phyloP scores from a whole-genome alignment of 2,888 invertebrate species.

The Sicus ferrugineus region DNA sequence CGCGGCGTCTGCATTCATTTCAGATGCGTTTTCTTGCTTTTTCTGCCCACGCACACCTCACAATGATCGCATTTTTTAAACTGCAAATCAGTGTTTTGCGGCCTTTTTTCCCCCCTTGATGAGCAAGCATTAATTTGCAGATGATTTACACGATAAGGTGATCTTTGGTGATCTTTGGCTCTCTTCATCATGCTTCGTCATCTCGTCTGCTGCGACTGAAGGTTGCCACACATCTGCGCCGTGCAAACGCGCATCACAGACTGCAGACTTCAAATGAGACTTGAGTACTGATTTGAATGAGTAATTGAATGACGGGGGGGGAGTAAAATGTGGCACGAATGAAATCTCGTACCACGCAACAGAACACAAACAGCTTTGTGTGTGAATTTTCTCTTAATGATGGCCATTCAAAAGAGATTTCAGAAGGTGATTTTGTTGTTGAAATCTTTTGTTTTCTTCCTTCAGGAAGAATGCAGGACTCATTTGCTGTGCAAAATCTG shows the following conservation, averaged over 20 bases:
- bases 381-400: too few species aligned
- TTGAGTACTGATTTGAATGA: neutral
- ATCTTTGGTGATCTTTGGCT: neutral
- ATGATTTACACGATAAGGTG: too few species aligned
- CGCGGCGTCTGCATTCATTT: neutral
- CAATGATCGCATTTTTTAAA: neutral
- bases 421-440: slow-evolving; percentile 31
- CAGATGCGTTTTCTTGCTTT: neutral
- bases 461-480: too few species aligned
- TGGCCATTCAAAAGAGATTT: too few species aligned
- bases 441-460: slow-evolving; percentile 20
- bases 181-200: neutral
- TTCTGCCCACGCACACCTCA: neutral
- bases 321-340: too few species aligned
- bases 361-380: too few species aligned
- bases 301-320: neutral
- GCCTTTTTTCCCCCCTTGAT: too few species aligned
- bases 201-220: neutral
- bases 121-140: too few species aligned
- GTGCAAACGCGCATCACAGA: too few species aligned
- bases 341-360: too few species aligned
- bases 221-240: neutral
- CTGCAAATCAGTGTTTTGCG: neutral
- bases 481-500: neutral
- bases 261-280: too few species aligned